Evolutionary conservation across 2,888 invertebrate genomes (phyloP).

Genomic region (Chymomyza fuscimana): DNA sequence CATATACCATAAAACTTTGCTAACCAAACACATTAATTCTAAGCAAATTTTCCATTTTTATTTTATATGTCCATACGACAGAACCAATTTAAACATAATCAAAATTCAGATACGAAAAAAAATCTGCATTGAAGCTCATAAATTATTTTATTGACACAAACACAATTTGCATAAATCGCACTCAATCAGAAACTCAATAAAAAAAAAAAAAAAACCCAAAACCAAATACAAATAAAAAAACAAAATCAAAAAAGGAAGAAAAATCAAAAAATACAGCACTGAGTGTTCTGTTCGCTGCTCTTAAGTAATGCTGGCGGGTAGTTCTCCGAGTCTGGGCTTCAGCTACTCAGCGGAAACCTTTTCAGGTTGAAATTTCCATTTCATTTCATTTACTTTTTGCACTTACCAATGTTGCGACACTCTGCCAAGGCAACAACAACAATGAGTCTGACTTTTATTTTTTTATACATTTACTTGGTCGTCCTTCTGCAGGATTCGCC

Average conservation of each 20-base stretch:
- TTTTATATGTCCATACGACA: slow-evolving; percentile 2
- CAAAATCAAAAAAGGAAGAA: neutral
- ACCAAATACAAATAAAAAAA: slow-evolving; percentile 9
- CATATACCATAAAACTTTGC: slow-evolving; percentile 1
- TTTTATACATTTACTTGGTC: slow-evolving; percentile 8
- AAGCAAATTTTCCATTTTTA: slow-evolving; percentile 23
- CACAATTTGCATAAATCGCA: slow-evolving; percentile 77
- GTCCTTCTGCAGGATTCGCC: slow-evolving; percentile 82
- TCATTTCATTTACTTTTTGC: slow-evolving; percentile 71
- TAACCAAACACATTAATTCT: neutral
- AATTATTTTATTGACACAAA: slow-evolving; percentile 74
- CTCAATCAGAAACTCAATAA: slow-evolving; percentile 47
- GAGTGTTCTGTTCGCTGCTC: neutral
- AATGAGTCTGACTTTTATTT: slow-evolving; percentile 24
- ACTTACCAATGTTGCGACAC: neutral
- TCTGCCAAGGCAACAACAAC: slow-evolving; percentile 13
- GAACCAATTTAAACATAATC: neutral
- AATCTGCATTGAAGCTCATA: slow-evolving; percentile 62
- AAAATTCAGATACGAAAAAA: slow-evolving; percentile 15
- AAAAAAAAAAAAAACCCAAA: slow-evolving; percentile 16
- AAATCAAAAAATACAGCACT: slow-evolving; percentile 3
- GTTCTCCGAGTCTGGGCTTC: neutral
- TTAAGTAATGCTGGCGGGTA: slow-evolving; percentile 31
- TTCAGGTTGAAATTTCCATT: slow-evolving; percentile 67
- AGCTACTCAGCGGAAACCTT: slow-evolving; percentile 25